A percentile compares a stretch with the other conserved stretches of the same genome.
phyloP scores from a whole-genome alignment of 1,140 invertebrate genomes.

The Paracyclopina nana region DNA sequence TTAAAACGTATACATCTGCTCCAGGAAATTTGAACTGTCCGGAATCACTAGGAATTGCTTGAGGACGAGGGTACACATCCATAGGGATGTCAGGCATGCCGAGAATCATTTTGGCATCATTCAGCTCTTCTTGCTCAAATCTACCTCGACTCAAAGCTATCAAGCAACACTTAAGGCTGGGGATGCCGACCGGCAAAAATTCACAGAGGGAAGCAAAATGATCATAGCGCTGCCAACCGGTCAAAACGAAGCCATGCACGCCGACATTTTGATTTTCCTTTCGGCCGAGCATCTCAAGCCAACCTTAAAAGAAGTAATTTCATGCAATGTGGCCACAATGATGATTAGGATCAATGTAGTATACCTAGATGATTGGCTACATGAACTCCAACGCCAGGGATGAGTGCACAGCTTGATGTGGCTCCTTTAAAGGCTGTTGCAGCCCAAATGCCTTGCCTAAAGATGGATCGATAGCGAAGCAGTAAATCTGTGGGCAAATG shows the following conservation, averaged over 20 bases:
- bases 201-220: conserved; percentile 85
- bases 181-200: conserved; percentile 58
- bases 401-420: conserved; percentile 48
- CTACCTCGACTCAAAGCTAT: too few species aligned
- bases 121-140: too few species aligned
- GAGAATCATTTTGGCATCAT: too few species aligned
- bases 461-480: conserved; percentile 31
- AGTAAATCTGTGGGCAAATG: conserved; percentile 27
- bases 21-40: too few species aligned
- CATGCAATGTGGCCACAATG: too few species aligned
- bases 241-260: conserved; percentile 32
- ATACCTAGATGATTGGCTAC: too few species aligned
- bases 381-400: conserved; percentile 39
- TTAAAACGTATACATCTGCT: too few species aligned
- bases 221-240: conserved; percentile 60
- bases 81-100: too few species aligned
- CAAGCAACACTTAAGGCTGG: too few species aligned
- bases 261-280: conserved; percentile 34
- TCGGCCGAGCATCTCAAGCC: conserved; percentile 38
- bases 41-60: too few species aligned
- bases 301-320: conserved; percentile 48
- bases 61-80: too few species aligned
- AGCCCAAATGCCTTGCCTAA: conserved; percentile 35
- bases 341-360: too few species aligned
- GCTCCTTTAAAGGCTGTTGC: conserved; percentile 42